Evolutionary conservation across 1,140 invertebrate species (phyloP).

Genomic region (Heliconius congener): DNA sequence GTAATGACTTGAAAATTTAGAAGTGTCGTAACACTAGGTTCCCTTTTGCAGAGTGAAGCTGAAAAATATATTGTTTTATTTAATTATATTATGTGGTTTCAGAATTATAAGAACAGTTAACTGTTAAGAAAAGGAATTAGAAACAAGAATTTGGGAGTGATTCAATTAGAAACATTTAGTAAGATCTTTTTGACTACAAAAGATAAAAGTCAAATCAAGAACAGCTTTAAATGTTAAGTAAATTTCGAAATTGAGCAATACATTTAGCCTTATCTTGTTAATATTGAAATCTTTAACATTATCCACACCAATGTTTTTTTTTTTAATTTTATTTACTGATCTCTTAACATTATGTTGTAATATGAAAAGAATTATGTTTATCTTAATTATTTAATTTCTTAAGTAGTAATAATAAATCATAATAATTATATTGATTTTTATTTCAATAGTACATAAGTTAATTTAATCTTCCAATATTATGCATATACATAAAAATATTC

Average conservation of each 20-base stretch:
- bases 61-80: neutral
- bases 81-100: constrained; percentile 1
- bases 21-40: too few relatives aligned
- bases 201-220: neutral
- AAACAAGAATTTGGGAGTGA: neutral
- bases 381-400: constrained; percentile 6
- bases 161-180: neutral
- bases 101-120: constrained; percentile 21
- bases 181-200: constrained; percentile 3
- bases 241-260: neutral
- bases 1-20: too few relatives aligned
- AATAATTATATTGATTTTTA: neutral
- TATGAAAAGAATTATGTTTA: neutral
- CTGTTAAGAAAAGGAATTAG: constrained; percentile 3
- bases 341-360: neutral
- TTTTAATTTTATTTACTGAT: neutral
- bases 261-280: constrained; percentile 10
- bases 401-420: neutral
- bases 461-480: neutral
- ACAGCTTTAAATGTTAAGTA: neutral
- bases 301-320: neutral
- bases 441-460: neutral
- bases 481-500: neutral
- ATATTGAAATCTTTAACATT: neutral
- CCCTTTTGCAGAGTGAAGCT: too few relatives aligned